Evolutionary conservation across 2,113 vertebrate genomes (phyloP).

Genomic region (Synchiropus splendidus): DNA sequence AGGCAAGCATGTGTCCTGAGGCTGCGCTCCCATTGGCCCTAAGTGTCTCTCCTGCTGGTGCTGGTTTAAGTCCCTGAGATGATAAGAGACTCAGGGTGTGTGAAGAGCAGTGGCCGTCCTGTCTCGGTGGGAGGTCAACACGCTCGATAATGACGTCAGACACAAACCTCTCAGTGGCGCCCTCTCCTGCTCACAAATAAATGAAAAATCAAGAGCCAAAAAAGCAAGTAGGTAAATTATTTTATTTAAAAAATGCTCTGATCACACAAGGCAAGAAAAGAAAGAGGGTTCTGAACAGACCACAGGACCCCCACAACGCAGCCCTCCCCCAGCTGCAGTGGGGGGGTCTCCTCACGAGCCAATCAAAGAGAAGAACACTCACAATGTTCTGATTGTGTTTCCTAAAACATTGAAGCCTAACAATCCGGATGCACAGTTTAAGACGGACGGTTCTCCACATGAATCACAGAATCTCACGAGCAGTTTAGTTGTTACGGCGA

Average conservation of each 20-base stretch:
- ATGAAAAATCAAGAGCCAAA: too few species aligned
- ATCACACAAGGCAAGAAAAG: slow-evolving; percentile 84
- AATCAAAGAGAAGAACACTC: slow-evolving; percentile 72
- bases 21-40: too few species aligned
- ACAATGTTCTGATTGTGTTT: slow-evolving; percentile 61
- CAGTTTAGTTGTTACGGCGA: slow-evolving; percentile 39
- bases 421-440: slow-evolving; percentile 52
- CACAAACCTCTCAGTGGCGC: too few species aligned
- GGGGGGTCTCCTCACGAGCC: slow-evolving; percentile 73
- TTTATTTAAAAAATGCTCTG: slow-evolving; percentile 85
- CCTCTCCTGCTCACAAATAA: too few species aligned
- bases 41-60: too few species aligned
- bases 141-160: too few species aligned
- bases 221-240: slow-evolving; percentile 72
- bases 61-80: too few species aligned
- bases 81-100: too few species aligned
- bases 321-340: slow-evolving; percentile 62
- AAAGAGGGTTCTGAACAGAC: slow-evolving; percentile 85
- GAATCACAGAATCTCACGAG: slow-evolving; percentile 51
- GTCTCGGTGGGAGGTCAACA: too few species aligned
- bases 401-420: slow-evolving; percentile 54
- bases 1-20: too few species aligned
- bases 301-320: slow-evolving; percentile 63
- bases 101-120: too few species aligned
- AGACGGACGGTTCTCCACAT: slow-evolving; percentile 58